Evolutionary conservation across 2,797 vertebrate genomes (phyloP), one percentile per base, ranked within the genome.

Genomic region (Melopsittacus undulatus): DNA sequence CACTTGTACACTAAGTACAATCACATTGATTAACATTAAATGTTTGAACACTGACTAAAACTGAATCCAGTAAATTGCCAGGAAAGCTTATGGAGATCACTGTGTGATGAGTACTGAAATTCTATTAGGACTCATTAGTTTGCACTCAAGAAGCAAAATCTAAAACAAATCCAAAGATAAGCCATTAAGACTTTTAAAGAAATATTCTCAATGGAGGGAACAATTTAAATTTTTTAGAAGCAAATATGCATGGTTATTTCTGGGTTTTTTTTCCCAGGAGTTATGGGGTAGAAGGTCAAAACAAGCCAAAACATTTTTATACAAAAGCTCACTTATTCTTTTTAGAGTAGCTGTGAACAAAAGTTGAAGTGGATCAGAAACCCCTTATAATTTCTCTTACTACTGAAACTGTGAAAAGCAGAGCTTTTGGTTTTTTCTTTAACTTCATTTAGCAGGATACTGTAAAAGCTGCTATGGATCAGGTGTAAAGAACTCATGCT

Each of bases 11-110:
- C 36, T 64, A 89, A 72, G 62, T 80, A 64, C 32, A 91, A 43
- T 76, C 62, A 73, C 23, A 68, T 16, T 79, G 63, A 93, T 93
- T 83, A 91, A 91, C 2, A 1, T 83, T 91, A 92, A 93, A 90
- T 92, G 92, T 92, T 95, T 95, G 51, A 76, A 67, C 63, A 67
- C 46, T 82, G 46, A 73, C 59, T 92, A 77, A 82, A 91, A 76
- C 69, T 69, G 66, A 62, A 57, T 85, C 21, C 72, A 85, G 45
- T 67, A 9, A 56, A 45, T 74, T 89, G 75, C 56, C 48, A 89
- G 63, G 52, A 93, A 79, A 79, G 43, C 75, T 87, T 92, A 70
- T 52, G n/a, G 36, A 90, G 89, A 91, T 85, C 84, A 78, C 13
- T 30, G 23, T 78, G 52, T 63, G 63, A 67, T 48, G 29, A 64